phyloP scores from a whole-genome alignment of 2,888 invertebrate species.

The Alloplasta piceator region DNA sequence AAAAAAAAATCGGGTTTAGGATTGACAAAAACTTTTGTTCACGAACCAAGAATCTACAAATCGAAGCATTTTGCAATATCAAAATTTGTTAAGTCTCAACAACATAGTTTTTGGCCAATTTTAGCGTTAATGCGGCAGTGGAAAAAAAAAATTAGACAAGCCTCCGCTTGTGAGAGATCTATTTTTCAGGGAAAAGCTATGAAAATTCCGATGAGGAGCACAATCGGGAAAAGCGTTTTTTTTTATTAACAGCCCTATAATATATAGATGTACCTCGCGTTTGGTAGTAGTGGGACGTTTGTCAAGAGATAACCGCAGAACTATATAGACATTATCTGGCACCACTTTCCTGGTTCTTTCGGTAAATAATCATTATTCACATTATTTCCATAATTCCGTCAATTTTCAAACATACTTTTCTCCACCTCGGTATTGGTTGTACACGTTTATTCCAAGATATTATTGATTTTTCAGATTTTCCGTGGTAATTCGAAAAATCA shows the following conservation, averaged over 20 bases:
- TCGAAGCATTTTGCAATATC: no score
- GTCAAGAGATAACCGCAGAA: not conserved
- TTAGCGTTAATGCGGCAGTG: no score
- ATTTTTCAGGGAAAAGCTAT: not conserved
- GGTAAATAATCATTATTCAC: constrained; percentile 36
- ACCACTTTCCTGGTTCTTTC: not conserved
- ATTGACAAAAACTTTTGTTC: no score
- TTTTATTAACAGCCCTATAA: no score
- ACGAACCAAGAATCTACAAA: no score
- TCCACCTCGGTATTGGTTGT: not conserved
- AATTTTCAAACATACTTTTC: constrained; percentile 15
- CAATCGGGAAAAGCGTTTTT: no score
- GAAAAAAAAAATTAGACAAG: no score
- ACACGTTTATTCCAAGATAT: not conserved
- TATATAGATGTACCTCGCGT: no score
- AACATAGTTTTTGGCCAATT: no score
- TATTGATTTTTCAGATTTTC: constrained; percentile 5
- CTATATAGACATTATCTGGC: constrained; percentile 13
- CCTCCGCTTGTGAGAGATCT: constrained; percentile 6
- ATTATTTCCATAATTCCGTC: constrained; percentile 45
- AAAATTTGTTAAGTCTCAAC: no score
- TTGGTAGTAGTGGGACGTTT: not conserved
- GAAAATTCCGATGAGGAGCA: no score
- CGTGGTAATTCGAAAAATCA: not conserved
- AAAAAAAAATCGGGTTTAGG: no score